Evolutionary conservation across 2,113 vertebrate species (phyloP), one percentile per base, ranked within the genome.

Genomic region (Nipponia nippon): DNA sequence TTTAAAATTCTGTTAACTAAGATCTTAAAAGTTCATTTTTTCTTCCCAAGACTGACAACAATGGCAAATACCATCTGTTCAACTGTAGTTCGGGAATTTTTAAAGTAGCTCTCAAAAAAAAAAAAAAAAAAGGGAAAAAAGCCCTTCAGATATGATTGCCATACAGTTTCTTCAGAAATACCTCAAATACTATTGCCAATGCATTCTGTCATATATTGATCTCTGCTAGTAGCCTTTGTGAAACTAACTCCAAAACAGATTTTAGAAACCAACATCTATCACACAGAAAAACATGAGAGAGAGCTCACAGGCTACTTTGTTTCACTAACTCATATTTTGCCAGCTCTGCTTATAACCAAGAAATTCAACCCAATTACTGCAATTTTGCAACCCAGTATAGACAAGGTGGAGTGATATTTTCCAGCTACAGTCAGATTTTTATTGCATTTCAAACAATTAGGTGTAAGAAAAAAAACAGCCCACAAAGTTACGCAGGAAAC

Each of bases 81-180:
- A 79, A 27, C 69, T 80, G 49, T 10, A 91, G 50, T 61, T 92
- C 25, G 76, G 59, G 30, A 91, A 93, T 86, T 92, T 89, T 91
- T 89, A 20, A 91, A 97, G 61, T 32, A 93, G 40, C 7, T 82
- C 59, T 90, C 29, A 65, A 88, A 90, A 81, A 13, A 10, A 81
- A 13, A 10, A 70, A 75, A 66, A 72, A 55, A 18, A n/a, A n/a
- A n/a, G n/a, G 23, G 29, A 70, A 80, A 95, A 96, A 91, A 91
- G 63, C 85, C 47, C 55, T 89, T 92, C 83, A 92, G 95, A 97
- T 90, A 95, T 26, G 26, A 95, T 14, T 50, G 82, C 78, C 34
- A 21, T 62, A 79, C 87, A 97, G 40, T 90, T 96, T 88, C 83
- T 94, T 92, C 77, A 96, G 83, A 96, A 98, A 83, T 40, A 44